Evolutionary conservation across 2,113 vertebrate genomes (phyloP), one percentile per base, ranked within the genome.

Genomic region (Pteronura brasiliensis): DNA sequence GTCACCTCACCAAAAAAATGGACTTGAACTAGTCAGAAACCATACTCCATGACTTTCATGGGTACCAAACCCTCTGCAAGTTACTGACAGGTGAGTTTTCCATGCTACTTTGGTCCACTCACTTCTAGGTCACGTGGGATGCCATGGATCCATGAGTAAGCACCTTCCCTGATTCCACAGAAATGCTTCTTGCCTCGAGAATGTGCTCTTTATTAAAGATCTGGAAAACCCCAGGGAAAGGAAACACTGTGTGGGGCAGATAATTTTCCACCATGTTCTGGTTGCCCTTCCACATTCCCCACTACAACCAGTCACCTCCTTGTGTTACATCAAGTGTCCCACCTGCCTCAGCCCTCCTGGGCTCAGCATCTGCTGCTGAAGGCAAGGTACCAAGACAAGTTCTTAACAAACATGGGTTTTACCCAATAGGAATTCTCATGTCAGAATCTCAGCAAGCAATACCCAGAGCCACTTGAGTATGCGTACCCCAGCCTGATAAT

Each of bases 261-360:
- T 6, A 23, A 9, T 29, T 14, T 55, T 47, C 39, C 4, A 5
- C 10, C 12, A 20, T 4, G 31, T 86, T 18, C 55, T n/a, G 3
- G 34, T 6, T 67, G 12, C 65, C 29, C 2, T 25, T 82, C 36
- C 3, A 2, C 1, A 0, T 12, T 20, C 15, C 67, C 44, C 6
- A 5, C 10, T 29, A 27, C 47, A 69, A 47, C 49, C n/a, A 59
- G 36, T 31, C 52, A 52, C 31, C 14, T 17, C 55, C 63, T 61
- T 14, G 21, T 13, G 36, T 49, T 57, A 25, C 31, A 34, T 17
- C 36, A 55, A 55, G 61, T 25, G 44, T 71, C 61, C 49, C 12
- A 52, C 18, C 3, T 0, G 0, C 9, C 27, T 39, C 52, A 13
- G 15, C 36, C 36, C 11, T 31, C 21, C 61, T 27, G 36, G 29